These are phyloP conservation scores for Ataeniobius toweri DNA, from an alignment of 2,797 vertebrate genomes.

Conservation along the genomic window DNA sequence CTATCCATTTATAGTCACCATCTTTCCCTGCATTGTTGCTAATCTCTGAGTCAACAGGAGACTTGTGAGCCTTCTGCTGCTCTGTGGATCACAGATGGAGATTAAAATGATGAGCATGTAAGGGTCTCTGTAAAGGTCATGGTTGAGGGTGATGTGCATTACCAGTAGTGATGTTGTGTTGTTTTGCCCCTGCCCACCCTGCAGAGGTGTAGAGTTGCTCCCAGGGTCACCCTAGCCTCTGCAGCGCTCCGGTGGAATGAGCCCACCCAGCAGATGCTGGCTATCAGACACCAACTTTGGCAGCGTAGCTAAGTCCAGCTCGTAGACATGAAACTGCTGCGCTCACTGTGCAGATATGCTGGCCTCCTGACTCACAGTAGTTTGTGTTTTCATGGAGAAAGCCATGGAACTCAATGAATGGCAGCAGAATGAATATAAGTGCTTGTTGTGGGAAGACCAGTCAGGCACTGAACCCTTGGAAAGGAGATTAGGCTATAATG, in stretches of 20 bases:
- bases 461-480: constrained; percentile 8
- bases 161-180: constrained; percentile 35
- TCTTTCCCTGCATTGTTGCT: constrained; percentile 35
- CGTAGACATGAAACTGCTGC: constrained; percentile 25
- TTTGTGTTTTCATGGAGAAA: constrained; percentile 29
- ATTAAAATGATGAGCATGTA: constrained; percentile 56
- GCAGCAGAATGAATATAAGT: constrained; percentile 17
- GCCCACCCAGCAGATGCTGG: constrained; percentile 62
- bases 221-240: constrained; percentile 16
- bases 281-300: constrained; percentile 59
- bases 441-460: constrained; percentile 20
- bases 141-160: constrained; percentile 36
- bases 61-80: constrained; percentile 36
- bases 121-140: constrained; percentile 25
- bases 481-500: constrained; percentile 21
- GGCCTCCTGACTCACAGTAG: constrained; percentile 20
- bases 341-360: constrained; percentile 25
- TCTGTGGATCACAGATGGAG: constrained; percentile 44
- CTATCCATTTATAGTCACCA: constrained; percentile 25
- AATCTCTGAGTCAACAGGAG: constrained; percentile 40
- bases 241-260: constrained; percentile 50
- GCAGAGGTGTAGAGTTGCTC: constrained; percentile 63
- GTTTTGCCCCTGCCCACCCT: constrained; percentile 28
- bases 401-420: constrained; percentile 9
- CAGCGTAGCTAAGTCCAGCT: constrained; percentile 20